These are phyloP conservation scores for Gambusia yucatana DNA, from an alignment of 2,797 vertebrate genomes.

Conservation along the genomic window DNA sequence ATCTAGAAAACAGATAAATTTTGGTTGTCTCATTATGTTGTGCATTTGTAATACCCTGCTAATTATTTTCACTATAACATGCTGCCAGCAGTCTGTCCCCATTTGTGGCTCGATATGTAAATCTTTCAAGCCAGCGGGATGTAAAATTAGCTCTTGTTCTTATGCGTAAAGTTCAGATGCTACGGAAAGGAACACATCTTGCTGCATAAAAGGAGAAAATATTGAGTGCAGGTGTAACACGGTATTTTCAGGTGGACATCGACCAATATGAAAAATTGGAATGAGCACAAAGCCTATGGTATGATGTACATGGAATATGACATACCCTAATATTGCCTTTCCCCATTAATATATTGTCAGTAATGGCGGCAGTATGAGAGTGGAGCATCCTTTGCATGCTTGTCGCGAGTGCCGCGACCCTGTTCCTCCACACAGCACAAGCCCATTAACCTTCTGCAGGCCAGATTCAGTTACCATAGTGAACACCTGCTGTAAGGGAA, in stretches of 20 bases:
- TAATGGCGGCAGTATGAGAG: conserved; percentile 70
- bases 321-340: conserved; percentile 74
- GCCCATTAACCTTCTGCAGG: conserved; percentile 80
- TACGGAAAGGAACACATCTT: conserved; percentile 29
- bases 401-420: conserved; percentile 78
- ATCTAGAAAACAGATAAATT: conserved; percentile 19
- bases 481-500: conserved; percentile 80
- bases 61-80: conserved; percentile 60
- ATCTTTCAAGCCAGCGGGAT: conserved; percentile 57
- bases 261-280: conserved; percentile 51
- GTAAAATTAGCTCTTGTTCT: conserved; percentile 61
- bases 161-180: conserved; percentile 38
- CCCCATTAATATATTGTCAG: conserved; percentile 73
- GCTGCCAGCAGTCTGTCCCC: conserved; percentile 52
- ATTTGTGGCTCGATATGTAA: conserved; percentile 64
- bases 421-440: conserved; percentile 78
- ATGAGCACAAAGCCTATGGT: conserved; percentile 56
- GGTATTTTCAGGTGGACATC: conserved; percentile 44
- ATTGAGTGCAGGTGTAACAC: conserved; percentile 50
- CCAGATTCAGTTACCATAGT: conserved; percentile 78
- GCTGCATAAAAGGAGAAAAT: conserved; percentile 25
- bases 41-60: conserved; percentile 52
- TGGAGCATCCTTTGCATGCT: conserved; percentile 73
- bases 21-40: conserved; percentile 24
- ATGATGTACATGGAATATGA: conserved; percentile 65